Evolutionary conservation across 64 coral and sea anemone genomes (phyloP).

Genomic region (Porites lutea): DNA sequence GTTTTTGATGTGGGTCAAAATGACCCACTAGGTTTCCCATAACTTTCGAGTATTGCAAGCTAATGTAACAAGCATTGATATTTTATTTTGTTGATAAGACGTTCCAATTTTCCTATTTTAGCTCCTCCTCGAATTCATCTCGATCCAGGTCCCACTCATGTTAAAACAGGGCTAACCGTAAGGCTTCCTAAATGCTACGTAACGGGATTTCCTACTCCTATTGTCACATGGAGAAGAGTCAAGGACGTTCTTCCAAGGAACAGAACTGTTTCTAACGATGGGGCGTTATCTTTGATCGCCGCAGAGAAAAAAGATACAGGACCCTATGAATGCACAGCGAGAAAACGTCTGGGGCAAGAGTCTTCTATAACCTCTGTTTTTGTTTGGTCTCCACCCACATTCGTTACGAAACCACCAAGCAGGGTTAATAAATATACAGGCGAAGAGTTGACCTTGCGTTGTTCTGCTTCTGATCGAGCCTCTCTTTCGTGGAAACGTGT

Average conservation of each 20-base stretch:
- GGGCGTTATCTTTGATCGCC: background rate
- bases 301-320: conserved; percentile 6
- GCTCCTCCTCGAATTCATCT: conserved; percentile 31
- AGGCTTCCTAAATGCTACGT: conserved; percentile 36
- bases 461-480: background rate
- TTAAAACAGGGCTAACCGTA: background rate
- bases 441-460: background rate
- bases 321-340: background rate
- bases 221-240: conserved; percentile 47
- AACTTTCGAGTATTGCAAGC: background rate
- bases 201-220: conserved; percentile 42
- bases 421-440: background rate
- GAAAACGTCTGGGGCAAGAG: background rate
- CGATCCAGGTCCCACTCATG: conserved; percentile 3
- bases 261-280: background rate
- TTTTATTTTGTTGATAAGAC: background rate
- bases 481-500: conserved; percentile 4
- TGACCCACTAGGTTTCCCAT: too few species aligned
- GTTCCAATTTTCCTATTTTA: background rate
- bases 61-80: background rate
- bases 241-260: background rate
- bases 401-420: background rate
- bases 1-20: too few species aligned
- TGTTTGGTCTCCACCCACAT: background rate
- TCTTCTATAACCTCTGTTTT: background rate